Conservation (phyloP, 37 sponge, comb jelly and placozoan genomes). For the Oscarella lobularis region DNA sequence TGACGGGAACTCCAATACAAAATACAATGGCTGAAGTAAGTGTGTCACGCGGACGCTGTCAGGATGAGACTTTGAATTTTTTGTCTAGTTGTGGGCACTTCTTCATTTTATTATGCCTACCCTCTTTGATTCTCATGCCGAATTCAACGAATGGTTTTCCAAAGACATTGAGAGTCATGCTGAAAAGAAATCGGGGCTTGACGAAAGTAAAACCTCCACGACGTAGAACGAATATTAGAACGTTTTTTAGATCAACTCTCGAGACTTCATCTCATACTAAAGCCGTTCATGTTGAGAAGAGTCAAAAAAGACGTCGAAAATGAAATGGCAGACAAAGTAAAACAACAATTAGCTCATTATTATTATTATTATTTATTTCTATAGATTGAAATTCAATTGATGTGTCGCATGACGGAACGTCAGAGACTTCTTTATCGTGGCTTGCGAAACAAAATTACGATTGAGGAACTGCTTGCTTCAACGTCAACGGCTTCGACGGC, state of each 20-base stretch:
- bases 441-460: constrained; percentile 60
- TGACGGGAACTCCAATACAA: constrained; percentile 94
- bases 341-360: too few species aligned
- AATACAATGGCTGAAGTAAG: constrained; percentile 89
- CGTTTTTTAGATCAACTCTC: constrained; percentile 60
- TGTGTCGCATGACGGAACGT: constrained; percentile 44
- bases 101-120: constrained; percentile 96
- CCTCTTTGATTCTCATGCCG: constrained; percentile 89
- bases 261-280: constrained; percentile 85
- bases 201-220: constrained; percentile 37
- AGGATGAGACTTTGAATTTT: background rate
- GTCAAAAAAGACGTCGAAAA: constrained; percentile 89
- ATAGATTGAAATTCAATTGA: constrained; percentile 69
- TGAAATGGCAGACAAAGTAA: constrained; percentile 89
- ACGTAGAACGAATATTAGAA: background rate
- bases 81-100: constrained; percentile 71
- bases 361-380: background rate
- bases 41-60: background rate
- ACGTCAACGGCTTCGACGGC: constrained; percentile 21
- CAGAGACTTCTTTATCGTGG: constrained; percentile 72
- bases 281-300: constrained; percentile 92
- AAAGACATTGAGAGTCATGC: constrained; percentile 87
- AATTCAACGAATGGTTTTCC: constrained; percentile 95
- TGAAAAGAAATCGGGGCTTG: constrained; percentile 65
- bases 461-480: constrained; percentile 75